Conservation (phyloP, 2,888 invertebrate species). For the Bhutanitis thaidina region DNA sequence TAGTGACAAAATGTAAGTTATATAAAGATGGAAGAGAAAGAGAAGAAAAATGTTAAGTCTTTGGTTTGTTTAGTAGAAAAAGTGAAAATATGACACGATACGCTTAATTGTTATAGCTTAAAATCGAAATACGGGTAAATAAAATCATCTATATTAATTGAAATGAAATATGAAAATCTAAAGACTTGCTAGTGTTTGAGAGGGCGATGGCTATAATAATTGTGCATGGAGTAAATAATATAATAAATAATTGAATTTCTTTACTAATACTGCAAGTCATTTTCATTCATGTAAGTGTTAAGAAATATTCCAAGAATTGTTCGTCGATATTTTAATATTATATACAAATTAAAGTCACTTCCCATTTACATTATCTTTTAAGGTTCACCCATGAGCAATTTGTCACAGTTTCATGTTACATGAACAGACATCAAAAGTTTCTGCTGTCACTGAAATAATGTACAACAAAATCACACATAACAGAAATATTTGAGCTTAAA, state of each 20-base stretch:
- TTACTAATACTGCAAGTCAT: constrained; percentile 19
- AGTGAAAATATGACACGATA: background rate
- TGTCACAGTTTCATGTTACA: constrained; percentile 8
- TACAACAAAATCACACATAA: background rate
- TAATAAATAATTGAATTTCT: constrained; percentile 12
- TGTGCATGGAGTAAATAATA: background rate
- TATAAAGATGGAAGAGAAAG: background rate
- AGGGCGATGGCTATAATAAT: background rate
- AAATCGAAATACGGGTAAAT: too few relatives aligned
- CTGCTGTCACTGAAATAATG: background rate
- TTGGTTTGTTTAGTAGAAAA: constrained; percentile 13
- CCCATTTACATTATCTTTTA: constrained; percentile 33
- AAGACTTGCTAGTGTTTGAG: constrained; percentile 13
- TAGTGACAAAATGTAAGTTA: background rate
- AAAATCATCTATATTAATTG: too few relatives aligned
- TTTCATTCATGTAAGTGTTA: background rate
- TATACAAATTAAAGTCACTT: constrained; percentile 35
- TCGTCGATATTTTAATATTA: constrained; percentile 25
- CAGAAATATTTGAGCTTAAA: too few relatives aligned
- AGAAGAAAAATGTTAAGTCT: constrained; percentile 8
- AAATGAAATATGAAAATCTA: too few relatives aligned
- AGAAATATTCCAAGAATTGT: constrained; percentile 21
- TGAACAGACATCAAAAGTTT: constrained; percentile 5
- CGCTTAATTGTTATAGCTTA: background rate
- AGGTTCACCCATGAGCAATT: constrained; percentile 26